phyloP scores from a whole-genome alignment of 2,888 invertebrate genomes.

The Phyto melanocephala region DNA sequence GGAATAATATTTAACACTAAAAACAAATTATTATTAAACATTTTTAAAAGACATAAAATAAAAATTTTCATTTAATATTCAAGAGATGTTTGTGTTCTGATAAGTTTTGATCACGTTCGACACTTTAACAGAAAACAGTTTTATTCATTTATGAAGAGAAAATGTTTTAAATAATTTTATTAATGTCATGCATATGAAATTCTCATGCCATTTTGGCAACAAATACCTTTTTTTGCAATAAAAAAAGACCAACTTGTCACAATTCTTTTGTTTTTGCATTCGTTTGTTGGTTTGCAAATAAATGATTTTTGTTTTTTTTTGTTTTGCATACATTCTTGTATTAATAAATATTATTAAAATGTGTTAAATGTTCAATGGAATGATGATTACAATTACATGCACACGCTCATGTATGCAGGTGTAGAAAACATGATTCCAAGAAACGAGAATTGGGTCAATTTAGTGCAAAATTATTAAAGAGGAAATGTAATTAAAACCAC shows the following conservation, averaged over 20 bases:
- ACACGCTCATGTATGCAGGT: neutral
- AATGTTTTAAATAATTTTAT: slow-evolving; percentile 58
- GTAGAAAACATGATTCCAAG: slow-evolving; percentile 41
- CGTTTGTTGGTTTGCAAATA: neutral
- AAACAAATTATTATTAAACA: slow-evolving; percentile 1
- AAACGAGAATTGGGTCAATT: slow-evolving; percentile 58
- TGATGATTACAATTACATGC: slow-evolving; percentile 36
- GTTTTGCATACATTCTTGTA: slow-evolving; percentile 1
- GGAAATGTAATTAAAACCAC: neutral
- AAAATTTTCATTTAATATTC: slow-evolving; percentile 54
- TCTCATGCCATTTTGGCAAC: slow-evolving; percentile 48
- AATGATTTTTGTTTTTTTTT: neutral
- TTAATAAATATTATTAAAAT: slow-evolving; percentile 57
- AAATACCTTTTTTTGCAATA: slow-evolving; percentile 42
- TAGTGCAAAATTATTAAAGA: neutral
- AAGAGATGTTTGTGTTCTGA: slow-evolving; percentile 57
- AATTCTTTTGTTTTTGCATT: slow-evolving; percentile 35
- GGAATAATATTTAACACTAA: neutral
- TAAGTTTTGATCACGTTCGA: slow-evolving; percentile 65
- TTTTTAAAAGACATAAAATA: slow-evolving; percentile 11
- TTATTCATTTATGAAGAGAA: slow-evolving; percentile 50
- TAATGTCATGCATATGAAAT: slow-evolving; percentile 62
- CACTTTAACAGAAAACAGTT: slow-evolving; percentile 45
- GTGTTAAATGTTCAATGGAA: slow-evolving; percentile 49
- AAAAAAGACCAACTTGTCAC: slow-evolving; percentile 45